A percentile compares a stretch with the other conserved stretches of the same genome.
Conservation (phyloP, 1,140 invertebrate genomes). For the Drosophila varians region DNA sequence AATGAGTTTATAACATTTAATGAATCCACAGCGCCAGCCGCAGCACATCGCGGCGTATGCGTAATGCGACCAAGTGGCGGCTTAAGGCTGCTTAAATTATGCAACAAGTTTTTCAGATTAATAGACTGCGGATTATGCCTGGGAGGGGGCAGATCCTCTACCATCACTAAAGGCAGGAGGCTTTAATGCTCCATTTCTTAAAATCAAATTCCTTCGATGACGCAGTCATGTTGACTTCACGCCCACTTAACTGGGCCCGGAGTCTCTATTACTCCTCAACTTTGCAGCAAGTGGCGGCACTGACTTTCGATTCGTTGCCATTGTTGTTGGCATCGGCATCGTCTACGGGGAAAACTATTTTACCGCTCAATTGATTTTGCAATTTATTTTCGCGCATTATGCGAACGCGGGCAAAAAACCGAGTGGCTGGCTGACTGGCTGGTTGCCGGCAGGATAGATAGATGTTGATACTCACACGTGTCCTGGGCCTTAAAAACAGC, state of each 20-base stretch:
- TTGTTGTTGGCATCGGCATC: constrained; percentile 42
- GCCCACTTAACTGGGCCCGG: background rate
- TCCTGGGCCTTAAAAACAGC: constrained; percentile 47
- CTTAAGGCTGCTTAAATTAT: constrained; percentile 39
- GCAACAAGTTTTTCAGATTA: constrained; percentile 41
- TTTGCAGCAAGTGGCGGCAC: constrained; percentile 20
- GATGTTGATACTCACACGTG: constrained; percentile 51
- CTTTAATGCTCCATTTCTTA: too few species aligned
- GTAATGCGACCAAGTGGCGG: constrained; percentile 27
- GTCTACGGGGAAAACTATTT: constrained; percentile 70
- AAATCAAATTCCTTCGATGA: background rate
- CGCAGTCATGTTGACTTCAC: background rate
- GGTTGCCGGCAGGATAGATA: background rate
- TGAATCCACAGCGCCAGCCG: constrained; percentile 39
- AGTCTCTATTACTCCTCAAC: constrained; percentile 5
- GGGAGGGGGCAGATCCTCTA: too few species aligned
- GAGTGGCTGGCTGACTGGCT: background rate
- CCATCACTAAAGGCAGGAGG: too few species aligned
- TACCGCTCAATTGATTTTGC: constrained; percentile 83
- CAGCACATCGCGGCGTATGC: constrained; percentile 51
- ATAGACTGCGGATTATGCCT: too few species aligned
- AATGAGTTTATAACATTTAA: constrained; percentile 80
- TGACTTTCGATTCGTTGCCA: constrained; percentile 55
- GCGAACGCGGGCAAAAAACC: constrained; percentile 16
- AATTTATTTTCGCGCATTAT: constrained; percentile 82